Conservation (phyloP, 2,888 invertebrate genomes). For the Argyresthia goedartella region DNA sequence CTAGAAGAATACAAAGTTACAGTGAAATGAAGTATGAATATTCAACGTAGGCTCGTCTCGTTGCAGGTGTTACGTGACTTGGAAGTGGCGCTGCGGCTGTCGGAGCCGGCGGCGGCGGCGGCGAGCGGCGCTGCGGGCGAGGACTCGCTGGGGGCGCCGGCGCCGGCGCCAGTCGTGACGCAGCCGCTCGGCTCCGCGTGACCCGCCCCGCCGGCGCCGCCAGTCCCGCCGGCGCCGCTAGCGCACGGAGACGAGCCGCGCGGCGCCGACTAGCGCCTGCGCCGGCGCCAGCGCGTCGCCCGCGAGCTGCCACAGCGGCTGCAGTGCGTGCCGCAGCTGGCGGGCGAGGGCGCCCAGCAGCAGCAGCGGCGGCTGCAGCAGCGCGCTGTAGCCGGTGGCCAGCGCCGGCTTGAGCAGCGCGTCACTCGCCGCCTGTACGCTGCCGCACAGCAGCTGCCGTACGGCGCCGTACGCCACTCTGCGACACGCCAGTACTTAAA, state of each 20-base stretch:
- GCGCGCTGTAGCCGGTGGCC: slow-evolving; percentile 72
- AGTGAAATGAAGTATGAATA: too few species aligned
- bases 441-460: slow-evolving; percentile 8
- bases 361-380: slow-evolving; percentile 73
- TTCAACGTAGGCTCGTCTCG: too few species aligned
- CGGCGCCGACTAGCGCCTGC: slow-evolving; percentile 12
- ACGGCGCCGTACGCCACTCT: slow-evolving; percentile 3
- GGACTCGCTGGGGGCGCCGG: slow-evolving; percentile 62
- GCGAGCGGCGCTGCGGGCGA: slow-evolving; percentile 37
- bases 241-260: slow-evolving; percentile 6
- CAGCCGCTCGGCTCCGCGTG: slow-evolving; percentile 54
- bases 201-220: slow-evolving; percentile 14
- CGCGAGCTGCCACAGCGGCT: slow-evolving; percentile 14
- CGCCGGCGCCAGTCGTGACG: slow-evolving; percentile 67
- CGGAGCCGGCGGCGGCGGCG: slow-evolving; percentile 36
- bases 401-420: slow-evolving; percentile 74
- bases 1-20: too few species aligned
- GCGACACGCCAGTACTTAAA: not conserved
- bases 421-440: slow-evolving; percentile 57
- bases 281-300: slow-evolving; percentile 2
- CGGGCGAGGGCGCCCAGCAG: slow-evolving; percentile 71
- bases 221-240: too few species aligned
- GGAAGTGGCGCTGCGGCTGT: slow-evolving; percentile 82
- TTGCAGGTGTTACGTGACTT: slow-evolving; percentile 85
- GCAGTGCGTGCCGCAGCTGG: slow-evolving; percentile 69